Percentiles rank a stretch among this genome's conserved stretches.
Conservation (phyloP, 2,113 vertebrate genomes). For the Antechinus flavipes region DNA sequence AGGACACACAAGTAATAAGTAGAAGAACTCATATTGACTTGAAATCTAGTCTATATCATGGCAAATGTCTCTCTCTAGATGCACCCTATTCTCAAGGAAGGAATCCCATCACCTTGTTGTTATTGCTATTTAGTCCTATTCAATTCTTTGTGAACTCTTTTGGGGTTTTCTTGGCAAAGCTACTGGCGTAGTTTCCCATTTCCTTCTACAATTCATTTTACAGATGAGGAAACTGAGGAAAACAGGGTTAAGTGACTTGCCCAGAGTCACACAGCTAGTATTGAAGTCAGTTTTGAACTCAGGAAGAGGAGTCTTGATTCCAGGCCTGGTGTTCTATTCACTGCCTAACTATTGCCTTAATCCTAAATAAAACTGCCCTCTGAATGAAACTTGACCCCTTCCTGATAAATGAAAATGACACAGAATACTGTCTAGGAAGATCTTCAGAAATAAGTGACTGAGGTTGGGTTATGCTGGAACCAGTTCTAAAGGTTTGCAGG, state of each 20-base stretch:
- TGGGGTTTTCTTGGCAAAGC: too few relatives aligned
- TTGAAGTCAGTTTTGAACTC: background rate
- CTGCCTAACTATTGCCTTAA: background rate
- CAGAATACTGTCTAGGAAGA: background rate
- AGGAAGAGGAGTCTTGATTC: too few relatives aligned
- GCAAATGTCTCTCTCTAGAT: too few relatives aligned
- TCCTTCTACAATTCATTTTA: too few relatives aligned
- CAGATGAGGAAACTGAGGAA: background rate
- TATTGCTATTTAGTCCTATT: too few relatives aligned
- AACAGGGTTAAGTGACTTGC: background rate
- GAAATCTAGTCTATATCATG: background rate
- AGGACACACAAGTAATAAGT: background rate
- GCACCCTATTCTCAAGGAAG: background rate
- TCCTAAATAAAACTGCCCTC: background rate
- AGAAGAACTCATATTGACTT: too few relatives aligned
- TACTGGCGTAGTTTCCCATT: too few relatives aligned
- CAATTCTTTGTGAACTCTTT: too few relatives aligned
- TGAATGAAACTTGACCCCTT: background rate
- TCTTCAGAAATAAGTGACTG: background rate
- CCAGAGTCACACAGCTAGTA: background rate
- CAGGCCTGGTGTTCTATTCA: background rate
- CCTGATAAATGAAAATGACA: background rate
- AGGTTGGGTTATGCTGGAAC: background rate
- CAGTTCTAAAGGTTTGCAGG: too few relatives aligned
- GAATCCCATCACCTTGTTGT: background rate